Percentiles rank a stretch among this genome's conserved stretches.
Conservation (phyloP, 2,888 invertebrate species). For the Pandemis corylana region DNA sequence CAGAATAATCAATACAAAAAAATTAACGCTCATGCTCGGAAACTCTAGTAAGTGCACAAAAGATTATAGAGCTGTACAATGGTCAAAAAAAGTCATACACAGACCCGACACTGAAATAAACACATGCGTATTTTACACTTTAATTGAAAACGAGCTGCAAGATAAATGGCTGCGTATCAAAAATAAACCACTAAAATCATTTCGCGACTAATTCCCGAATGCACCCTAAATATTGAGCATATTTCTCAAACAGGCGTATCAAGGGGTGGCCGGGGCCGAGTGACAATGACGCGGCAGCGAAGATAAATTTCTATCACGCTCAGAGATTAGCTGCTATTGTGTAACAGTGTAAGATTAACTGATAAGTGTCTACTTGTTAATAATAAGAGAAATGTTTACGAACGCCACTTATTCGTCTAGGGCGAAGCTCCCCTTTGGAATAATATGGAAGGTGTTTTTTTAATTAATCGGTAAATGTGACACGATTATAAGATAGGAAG, state of each 20-base stretch:
- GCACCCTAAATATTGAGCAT: constrained; percentile 60
- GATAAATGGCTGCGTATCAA: constrained; percentile 36
- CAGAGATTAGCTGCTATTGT: constrained; percentile 80
- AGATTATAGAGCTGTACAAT: too few species aligned
- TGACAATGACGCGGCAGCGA: constrained; percentile 72
- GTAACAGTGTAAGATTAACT: constrained; percentile 81
- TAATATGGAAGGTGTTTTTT: constrained; percentile 67
- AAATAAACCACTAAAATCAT: constrained; percentile 47
- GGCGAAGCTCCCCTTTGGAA: constrained; percentile 51
- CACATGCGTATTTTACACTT: not conserved
- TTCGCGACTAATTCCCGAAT: constrained; percentile 50
- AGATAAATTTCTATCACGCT: constrained; percentile 83
- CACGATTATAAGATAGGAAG: constrained; percentile 17
- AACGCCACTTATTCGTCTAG: constrained; percentile 40
- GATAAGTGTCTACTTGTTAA: constrained; percentile 82
- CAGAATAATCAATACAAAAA: too few species aligned
- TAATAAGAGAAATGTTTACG: constrained; percentile 77
- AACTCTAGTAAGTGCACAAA: too few species aligned
- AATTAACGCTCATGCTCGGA: too few species aligned
- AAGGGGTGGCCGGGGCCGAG: constrained; percentile 60
- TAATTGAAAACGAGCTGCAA: constrained; percentile 26
- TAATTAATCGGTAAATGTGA: constrained; percentile 40
- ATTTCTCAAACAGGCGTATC: constrained; percentile 55
- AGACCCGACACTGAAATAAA: not conserved
- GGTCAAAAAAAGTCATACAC: too few species aligned